phyloP scores from a whole-genome alignment of 2,888 invertebrate species.

The Xestoiulus laeticollis region DNA sequence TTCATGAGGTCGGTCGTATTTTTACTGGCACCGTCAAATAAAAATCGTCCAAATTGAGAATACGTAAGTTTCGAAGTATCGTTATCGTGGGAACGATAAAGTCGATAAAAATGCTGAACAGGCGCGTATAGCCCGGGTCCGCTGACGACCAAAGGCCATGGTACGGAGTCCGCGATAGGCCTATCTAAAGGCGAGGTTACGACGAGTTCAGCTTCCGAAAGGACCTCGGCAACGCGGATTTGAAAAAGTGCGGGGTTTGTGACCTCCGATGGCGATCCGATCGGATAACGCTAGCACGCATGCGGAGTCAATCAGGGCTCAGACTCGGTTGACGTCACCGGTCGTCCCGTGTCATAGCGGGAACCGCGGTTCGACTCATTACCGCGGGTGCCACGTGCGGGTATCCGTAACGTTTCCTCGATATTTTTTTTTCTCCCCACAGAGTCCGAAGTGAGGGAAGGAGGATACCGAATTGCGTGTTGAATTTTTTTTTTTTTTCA shows the following conservation, averaged over 20 bases:
- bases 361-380: background rate
- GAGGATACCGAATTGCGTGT: background rate
- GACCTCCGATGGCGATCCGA: background rate
- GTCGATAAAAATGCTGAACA: too few species aligned
- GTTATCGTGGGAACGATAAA: background rate
- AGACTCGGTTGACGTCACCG: background rate
- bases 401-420: background rate
- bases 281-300: background rate
- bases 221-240: too few species aligned
- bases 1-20: background rate
- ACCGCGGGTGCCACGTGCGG: background rate
- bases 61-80: background rate
- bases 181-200: background rate
- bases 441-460: background rate
- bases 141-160: conserved; percentile 5
- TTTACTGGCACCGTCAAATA: too few species aligned
- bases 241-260: background rate
- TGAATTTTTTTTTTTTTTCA: background rate
- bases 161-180: background rate
- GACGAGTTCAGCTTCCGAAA: background rate
- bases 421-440: background rate
- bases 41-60: background rate
- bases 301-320: background rate
- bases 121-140: background rate
- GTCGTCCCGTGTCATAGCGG: background rate